Evolutionary conservation across 2,888 invertebrate genomes (phyloP), one percentile per base, ranked within the genome.

Genomic region (Pyrrhia umbra): DNA sequence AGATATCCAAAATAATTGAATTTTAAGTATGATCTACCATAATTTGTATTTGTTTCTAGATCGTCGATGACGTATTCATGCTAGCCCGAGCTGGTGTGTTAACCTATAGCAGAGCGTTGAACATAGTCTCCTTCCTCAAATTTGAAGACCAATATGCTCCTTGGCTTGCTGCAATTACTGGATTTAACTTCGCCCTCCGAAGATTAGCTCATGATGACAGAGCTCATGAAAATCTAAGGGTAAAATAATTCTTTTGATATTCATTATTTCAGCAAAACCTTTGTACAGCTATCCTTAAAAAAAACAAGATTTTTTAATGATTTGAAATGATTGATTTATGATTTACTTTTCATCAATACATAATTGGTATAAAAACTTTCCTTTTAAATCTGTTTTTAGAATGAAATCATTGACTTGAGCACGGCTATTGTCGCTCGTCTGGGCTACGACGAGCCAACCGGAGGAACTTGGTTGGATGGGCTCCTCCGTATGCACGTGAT

Each of bases 81-180:
- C 87, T 96, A 6, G 96, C 96, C 0, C 92, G 96, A 83, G 95
- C 95, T 13, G 93, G 90, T 3, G 80, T 92, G 1, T 65, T 96
- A 20, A 68, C 90, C 3, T 96, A 96, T 80, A 85, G 87, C 1
- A 85, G 90, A 23, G 95, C 96, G 0, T 89, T 97, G 9, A 95
- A 96, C 60, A 93, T 97, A 5, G 96, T 92, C 77, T 93, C 94
- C 0, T 94, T 91, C 88, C 80, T 98, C 66, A 90, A 92, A 57
- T 91, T 93, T 2, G 97, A 97, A 88, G 95, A 94, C 4, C 95
- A 96, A 55, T 96, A 97, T 70, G 93, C 97, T 18, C 97, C 97
- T 0, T 97, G 97, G 96, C 92, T 94, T 40, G 92, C 96, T 0
- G 97, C 96, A 2, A 90, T 96, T 9, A 86, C 87, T 55, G 95